These are phyloP conservation scores for Cacatua alba DNA, from an alignment of 2,113 vertebrate species.

Conservation along the genomic window DNA sequence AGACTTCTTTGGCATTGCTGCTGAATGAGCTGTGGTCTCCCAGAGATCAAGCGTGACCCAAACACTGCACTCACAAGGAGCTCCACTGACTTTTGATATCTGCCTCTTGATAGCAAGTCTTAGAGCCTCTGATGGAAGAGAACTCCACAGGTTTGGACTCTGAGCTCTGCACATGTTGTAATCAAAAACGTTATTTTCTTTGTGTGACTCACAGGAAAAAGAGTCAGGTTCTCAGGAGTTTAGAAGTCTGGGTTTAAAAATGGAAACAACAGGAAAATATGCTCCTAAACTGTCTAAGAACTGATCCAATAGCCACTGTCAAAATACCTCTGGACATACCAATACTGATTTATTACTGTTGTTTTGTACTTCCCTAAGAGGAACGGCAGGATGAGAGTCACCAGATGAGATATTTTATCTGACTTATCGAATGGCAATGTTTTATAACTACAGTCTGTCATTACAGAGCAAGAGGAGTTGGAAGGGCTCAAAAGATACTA, in stretches of 20 bases:
- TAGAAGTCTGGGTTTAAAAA: neutral
- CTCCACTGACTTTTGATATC: fast-evolving
- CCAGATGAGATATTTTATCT: neutral
- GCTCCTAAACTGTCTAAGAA: neutral
- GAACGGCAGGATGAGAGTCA: neutral
- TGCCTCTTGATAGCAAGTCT: neutral
- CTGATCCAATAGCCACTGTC: neutral
- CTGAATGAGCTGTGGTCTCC: neutral
- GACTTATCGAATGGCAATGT: neutral
- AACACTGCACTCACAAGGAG: neutral
- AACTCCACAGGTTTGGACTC: neutral
- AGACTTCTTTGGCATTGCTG: neutral
- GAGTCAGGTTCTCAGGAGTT: neutral
- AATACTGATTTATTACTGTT: neutral
- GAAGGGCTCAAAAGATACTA: neutral
- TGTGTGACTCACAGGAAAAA: neutral
- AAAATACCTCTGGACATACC: neutral
- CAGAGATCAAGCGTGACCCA: neutral
- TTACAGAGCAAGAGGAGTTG: neutral
- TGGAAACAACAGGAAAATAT: slow-evolving; percentile 11
- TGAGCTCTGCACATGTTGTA: neutral
- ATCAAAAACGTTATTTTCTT: neutral
- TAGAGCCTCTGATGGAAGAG: neutral
- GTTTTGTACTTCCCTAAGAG: neutral
- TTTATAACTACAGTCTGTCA: neutral